phyloP scores from a whole-genome alignment of 2,113 vertebrate species.

The Xiphias gladius region DNA sequence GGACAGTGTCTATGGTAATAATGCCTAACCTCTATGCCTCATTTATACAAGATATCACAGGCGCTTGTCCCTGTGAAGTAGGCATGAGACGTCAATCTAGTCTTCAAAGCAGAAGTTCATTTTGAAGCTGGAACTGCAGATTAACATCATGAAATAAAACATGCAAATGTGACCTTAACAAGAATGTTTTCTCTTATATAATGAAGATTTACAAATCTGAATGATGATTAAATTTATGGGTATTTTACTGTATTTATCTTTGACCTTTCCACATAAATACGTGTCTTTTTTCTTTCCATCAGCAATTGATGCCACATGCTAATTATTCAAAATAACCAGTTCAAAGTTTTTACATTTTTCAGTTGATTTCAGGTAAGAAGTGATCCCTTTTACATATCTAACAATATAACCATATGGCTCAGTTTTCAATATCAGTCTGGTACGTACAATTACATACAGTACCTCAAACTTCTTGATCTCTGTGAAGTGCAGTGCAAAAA shows the following conservation, averaged over 20 bases:
- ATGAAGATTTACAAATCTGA: background rate
- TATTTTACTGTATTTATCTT: background rate
- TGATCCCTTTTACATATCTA: background rate
- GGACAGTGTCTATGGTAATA: too few relatives aligned
- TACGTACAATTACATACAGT: background rate
- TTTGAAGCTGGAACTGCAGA: too few relatives aligned
- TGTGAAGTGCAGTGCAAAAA: background rate
- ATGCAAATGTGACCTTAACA: too few relatives aligned
- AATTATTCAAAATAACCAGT: too few relatives aligned
- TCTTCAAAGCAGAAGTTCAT: background rate
- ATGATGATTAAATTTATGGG: too few relatives aligned
- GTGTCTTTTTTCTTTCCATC: background rate
- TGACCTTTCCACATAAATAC: background rate
- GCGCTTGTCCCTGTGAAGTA: background rate
- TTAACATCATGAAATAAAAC: too few relatives aligned
- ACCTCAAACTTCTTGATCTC: background rate
- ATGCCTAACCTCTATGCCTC: too few relatives aligned
- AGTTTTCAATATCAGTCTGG: background rate
- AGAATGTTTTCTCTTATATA: background rate
- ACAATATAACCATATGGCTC: background rate
- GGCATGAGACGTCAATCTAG: background rate
- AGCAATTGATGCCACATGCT: too few relatives aligned
- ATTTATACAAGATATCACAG: too few relatives aligned
- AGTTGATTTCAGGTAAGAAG: background rate
- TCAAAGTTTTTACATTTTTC: background rate